These are phyloP conservation scores for Chrysochloris asiatica DNA, from an alignment of 2,113 vertebrate genomes.

Conservation along the genomic window DNA sequence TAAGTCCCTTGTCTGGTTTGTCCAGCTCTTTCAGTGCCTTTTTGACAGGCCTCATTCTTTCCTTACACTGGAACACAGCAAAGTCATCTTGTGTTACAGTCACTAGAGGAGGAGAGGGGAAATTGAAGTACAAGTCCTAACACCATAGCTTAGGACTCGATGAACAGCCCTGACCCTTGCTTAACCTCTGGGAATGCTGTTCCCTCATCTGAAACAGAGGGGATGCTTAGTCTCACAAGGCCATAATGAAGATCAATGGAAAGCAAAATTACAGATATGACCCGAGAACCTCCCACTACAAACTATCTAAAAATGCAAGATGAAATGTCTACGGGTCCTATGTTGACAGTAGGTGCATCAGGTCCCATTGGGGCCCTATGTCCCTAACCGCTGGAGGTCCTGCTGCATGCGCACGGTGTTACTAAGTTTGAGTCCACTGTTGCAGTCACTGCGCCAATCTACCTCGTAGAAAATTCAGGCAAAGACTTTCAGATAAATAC, in stretches of 20 bases:
- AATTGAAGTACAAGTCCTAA: no score
- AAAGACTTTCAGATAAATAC: no score
- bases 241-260: not conserved
- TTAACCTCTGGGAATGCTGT: not conserved
- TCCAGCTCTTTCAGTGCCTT: slow-evolving; percentile 98
- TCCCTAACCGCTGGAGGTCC: no score
- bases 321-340: not conserved
- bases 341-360: no score
- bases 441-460: not conserved
- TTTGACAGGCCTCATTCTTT: slow-evolving; percentile 98
- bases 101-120: not conserved
- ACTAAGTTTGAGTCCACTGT: not conserved
- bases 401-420: not conserved
- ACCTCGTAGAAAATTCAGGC: not conserved
- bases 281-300: not conserved
- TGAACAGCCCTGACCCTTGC: not conserved
- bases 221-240: not conserved
- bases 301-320: not conserved
- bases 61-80: slow-evolving; percentile 91
- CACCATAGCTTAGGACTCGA: not conserved
- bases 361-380: no score
- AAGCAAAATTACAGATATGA: not conserved
- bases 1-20: slow-evolving; percentile 96
- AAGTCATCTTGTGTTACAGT: not conserved
- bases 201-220: not conserved